Percentiles rank a stretch among this genome's conserved stretches.
Conservation (phyloP, 2,888 invertebrate species). For the Nomada ferruginata region DNA sequence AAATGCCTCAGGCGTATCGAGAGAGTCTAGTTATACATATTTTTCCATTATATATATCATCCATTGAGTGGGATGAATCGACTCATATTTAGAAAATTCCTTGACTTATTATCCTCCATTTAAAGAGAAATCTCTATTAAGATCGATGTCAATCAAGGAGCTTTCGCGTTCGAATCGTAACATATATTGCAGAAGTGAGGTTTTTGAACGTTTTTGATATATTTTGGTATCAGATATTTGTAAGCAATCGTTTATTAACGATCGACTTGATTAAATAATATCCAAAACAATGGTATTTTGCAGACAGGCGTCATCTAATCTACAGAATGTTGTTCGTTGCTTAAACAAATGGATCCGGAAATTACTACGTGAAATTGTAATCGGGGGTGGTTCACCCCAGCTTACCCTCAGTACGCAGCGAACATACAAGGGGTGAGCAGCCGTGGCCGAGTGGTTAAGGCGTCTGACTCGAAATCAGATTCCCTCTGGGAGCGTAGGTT, state of each 20-base stretch:
- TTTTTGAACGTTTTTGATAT: not conserved
- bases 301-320: not conserved
- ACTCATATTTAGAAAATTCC: not conserved
- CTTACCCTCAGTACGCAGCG: constrained; percentile 40
- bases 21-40: not conserved
- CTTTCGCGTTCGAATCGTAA: not conserved
- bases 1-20: constrained; percentile 8
- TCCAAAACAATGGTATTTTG: too few relatives aligned
- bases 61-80: constrained; percentile 1
- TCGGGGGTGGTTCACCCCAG: constrained; percentile 39
- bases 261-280: too few relatives aligned
- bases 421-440: constrained; percentile 85
- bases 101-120: not conserved
- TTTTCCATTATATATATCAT: not conserved
- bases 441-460: constrained; percentile 95
- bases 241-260: too few relatives aligned
- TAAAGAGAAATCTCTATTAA: not conserved
- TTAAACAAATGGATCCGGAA: not conserved
- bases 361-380: not conserved
- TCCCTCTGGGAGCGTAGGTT: constrained; percentile 96
- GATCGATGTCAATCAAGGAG: not conserved
- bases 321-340: not conserved
- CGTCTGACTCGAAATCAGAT: constrained; percentile 96
- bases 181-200: not conserved
- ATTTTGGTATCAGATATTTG: too few relatives aligned